Evolutionary conservation across 1,140 invertebrate genomes (phyloP).

Genomic region (Caligus rogercresseyi): DNA sequence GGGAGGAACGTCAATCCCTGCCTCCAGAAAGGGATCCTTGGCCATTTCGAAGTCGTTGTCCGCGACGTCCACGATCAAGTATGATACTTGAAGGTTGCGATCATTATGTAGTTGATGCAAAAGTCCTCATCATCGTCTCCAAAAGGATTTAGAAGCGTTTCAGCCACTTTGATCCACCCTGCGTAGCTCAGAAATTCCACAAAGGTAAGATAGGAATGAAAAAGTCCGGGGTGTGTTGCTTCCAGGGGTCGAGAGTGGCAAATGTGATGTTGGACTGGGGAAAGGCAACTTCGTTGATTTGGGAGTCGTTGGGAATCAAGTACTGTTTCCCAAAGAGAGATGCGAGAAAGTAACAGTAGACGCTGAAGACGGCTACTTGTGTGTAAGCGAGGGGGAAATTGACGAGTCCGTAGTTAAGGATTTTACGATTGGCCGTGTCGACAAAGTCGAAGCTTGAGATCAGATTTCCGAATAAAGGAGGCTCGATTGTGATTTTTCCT

Average conservation of each 20-base stretch:
- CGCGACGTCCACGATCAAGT: constrained; percentile 18
- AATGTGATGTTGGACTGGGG: background rate
- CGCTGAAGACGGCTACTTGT: constrained; percentile 31
- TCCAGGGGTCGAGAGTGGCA: constrained; percentile 20
- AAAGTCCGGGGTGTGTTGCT: constrained; percentile 29
- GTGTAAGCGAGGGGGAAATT: constrained; percentile 30
- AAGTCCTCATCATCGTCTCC: constrained; percentile 90
- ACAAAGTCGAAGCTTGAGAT: background rate
- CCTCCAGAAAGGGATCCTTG: constrained; percentile 18
- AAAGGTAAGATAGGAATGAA: constrained; percentile 38
- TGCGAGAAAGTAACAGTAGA: constrained; percentile 36
- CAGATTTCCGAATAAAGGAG: constrained; percentile 10
- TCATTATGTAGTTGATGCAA: constrained; percentile 32
- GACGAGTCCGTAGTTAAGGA: constrained; percentile 36
- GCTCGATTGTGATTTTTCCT: constrained; percentile 17
- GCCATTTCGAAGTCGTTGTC: constrained; percentile 13
- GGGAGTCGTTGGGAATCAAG: constrained; percentile 36
- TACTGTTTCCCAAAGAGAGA: constrained; percentile 64
- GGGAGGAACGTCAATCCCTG: constrained; percentile 10
- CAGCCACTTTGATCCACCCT: constrained; percentile 86
- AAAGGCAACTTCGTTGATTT: constrained; percentile 22
- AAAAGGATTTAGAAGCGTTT: constrained; percentile 75
- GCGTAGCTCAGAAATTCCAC: constrained; percentile 83
- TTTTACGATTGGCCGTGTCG: constrained; percentile 14
- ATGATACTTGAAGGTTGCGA: constrained; percentile 16